Conservation (phyloP, 2,797 vertebrate genomes). For the Nothura maculosa region DNA sequence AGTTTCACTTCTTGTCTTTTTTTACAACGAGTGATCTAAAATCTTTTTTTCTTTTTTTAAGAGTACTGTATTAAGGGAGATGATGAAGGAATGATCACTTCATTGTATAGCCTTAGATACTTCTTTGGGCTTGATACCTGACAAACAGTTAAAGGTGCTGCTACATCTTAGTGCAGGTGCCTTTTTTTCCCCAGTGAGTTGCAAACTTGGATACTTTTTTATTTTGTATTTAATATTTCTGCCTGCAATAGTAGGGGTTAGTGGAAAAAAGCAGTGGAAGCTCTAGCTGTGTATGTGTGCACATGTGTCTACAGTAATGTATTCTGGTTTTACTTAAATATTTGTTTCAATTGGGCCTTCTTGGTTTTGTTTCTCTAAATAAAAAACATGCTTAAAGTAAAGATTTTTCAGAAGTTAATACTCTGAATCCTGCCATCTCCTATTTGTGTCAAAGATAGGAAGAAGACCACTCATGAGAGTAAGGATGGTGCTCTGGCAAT, state of each 20-base stretch:
- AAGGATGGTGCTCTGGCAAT: background rate
- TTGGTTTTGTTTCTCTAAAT: conserved; percentile 53
- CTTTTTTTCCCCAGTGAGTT: background rate
- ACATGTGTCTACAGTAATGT: background rate
- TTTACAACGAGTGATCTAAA: background rate
- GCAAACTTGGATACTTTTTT: too few relatives aligned
- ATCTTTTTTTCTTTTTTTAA: conserved; percentile 46
- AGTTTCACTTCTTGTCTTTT: conserved; percentile 78
- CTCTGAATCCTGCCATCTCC: background rate
- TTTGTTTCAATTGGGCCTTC: conserved; percentile 29
- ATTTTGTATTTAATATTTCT: too few relatives aligned
- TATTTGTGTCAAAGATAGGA: background rate
- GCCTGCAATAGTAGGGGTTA: background rate
- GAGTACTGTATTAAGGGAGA: conserved; percentile 37
- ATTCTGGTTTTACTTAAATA: conserved; percentile 24
- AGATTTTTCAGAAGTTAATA: background rate
- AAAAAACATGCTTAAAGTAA: background rate
- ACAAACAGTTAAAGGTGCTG: background rate
- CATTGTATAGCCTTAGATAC: conserved; percentile 30
- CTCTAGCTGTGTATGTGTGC: background rate
- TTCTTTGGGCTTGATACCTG: conserved; percentile 17
- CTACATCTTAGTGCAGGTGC: background rate
- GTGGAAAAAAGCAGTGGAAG: background rate
- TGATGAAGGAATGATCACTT: conserved; percentile 52
- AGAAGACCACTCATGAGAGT: background rate